phyloP scores from a whole-genome alignment of 2,888 invertebrate species.

The Matsumyia berberina region DNA sequence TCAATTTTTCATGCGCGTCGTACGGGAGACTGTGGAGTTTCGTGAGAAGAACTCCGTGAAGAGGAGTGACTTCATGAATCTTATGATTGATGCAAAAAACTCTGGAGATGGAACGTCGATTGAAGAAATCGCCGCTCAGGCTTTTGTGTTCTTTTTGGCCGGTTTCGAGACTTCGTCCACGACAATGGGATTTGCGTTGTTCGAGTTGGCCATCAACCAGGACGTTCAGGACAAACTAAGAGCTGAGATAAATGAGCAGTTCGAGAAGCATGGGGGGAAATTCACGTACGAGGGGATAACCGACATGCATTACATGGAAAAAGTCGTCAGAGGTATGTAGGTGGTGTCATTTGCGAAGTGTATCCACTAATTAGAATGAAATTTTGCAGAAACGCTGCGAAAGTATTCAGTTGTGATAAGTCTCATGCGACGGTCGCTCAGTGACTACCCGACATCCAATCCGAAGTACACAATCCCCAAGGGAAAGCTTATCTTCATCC shows the following conservation, averaged over 20 bases:
- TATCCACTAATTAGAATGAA: not conserved
- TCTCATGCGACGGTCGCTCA: slow-evolving; percentile 85
- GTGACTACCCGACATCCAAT: slow-evolving; percentile 85
- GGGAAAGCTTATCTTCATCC: slow-evolving; percentile 78
- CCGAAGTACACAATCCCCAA: slow-evolving; percentile 85
- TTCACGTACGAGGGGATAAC: slow-evolving; percentile 84
- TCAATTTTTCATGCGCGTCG: slow-evolving; percentile 82
- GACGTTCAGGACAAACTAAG: slow-evolving; percentile 84
- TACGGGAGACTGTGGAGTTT: slow-evolving; percentile 83
- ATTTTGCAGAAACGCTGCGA: slow-evolving; percentile 86
- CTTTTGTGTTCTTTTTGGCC: slow-evolving; percentile 86
- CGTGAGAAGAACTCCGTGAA: slow-evolving; percentile 81
- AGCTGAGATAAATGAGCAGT: slow-evolving; percentile 83
- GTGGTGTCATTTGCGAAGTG: too few relatives aligned
- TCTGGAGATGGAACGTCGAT: slow-evolving; percentile 79
- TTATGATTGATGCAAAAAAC: slow-evolving; percentile 84
- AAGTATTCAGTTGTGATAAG: slow-evolving; percentile 86
- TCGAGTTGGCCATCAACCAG: slow-evolving; percentile 85
- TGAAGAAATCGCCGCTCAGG: slow-evolving; percentile 85
- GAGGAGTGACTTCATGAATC: slow-evolving; percentile 85
- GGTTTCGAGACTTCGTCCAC: slow-evolving; percentile 86
- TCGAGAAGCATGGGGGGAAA: slow-evolving; percentile 81
- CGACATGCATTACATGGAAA: slow-evolving; percentile 85
- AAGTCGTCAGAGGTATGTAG: slow-evolving; percentile 84
- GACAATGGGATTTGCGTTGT: slow-evolving; percentile 85